Evolutionary conservation across 2,888 invertebrate species (phyloP).

Genomic region (Caenorhabditis panamensis): DNA sequence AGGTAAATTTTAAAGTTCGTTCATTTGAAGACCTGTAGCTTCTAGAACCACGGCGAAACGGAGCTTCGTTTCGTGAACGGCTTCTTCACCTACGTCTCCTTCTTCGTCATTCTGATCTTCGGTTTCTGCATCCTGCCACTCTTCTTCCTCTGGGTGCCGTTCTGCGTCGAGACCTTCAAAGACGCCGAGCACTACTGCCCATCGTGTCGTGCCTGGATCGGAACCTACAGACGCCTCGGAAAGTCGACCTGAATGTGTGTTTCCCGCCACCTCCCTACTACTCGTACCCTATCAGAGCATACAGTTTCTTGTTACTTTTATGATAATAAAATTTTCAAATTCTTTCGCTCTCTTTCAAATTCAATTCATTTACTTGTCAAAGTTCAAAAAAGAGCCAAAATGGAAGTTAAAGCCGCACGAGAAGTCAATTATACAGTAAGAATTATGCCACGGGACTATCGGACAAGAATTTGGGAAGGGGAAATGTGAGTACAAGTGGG

Average conservation of each 20-base stretch:
- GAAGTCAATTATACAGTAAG: not conserved
- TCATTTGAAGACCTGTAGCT: not conserved
- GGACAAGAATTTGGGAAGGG: slow-evolving; percentile 13
- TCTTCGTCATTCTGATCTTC: slow-evolving; percentile 77
- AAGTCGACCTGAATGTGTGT: slow-evolving; percentile 73
- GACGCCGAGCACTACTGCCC: slow-evolving; percentile 79
- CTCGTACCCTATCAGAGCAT: slow-evolving; percentile 5
- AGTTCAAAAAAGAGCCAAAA: too few relatives aligned
- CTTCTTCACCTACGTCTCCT: slow-evolving; percentile 78
- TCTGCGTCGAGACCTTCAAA: slow-evolving; percentile 78
- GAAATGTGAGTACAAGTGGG: slow-evolving; percentile 2
- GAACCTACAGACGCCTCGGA: slow-evolving; percentile 78
- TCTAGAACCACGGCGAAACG: slow-evolving; percentile 79
- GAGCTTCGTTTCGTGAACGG: slow-evolving; percentile 79
- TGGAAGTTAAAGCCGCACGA: not conserved
- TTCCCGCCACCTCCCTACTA: slow-evolving; percentile 16
- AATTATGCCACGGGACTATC: slow-evolving; percentile 5
- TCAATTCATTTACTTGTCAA: not conserved
- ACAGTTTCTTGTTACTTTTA: slow-evolving; percentile 14
- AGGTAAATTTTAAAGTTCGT: slow-evolving; percentile 61
- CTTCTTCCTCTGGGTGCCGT: slow-evolving; percentile 81
- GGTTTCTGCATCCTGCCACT: slow-evolving; percentile 78
- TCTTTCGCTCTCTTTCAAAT: not conserved
- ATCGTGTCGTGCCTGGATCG: slow-evolving; percentile 78
- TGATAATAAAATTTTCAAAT: slow-evolving; percentile 6